Evolutionary conservation across 2,113 vertebrate genomes (phyloP), one percentile per base, ranked within the genome.

Genomic region (Dasyornis broadbenti): DNA sequence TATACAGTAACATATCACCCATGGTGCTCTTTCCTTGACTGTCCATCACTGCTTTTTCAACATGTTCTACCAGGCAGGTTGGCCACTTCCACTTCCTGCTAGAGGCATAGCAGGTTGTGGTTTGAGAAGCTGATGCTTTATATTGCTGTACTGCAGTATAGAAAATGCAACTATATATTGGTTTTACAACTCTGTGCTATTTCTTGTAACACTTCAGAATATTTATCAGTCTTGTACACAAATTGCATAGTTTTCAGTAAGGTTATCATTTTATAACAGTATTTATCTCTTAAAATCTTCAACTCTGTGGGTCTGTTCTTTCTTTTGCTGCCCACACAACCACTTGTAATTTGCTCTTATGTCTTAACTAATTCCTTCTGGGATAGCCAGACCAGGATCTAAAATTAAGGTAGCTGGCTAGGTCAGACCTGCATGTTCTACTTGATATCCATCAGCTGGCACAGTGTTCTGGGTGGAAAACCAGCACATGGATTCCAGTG

Each of bases 131-230:
- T 94, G 33, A 4, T 73, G 7, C 52, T 79, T 84, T 50, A 82
- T 69, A 1, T 57, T 66, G 72, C 78, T 87, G 78, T 88, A 15
- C n/a, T 90, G 72, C 45, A 4, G 61, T 56, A 26, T 59, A 69
- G 80, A 63, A 93, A 90, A 94, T 59, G 71, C 84, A 96, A 5
- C 70, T 88, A 31, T 61, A 86, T 79, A 61, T 92, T 94, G 86
- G 39, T 92, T 76, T 82, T 92, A 94, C 89, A 95, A 22, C 72
- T 92, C 54, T 81, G 47, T 94, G 94, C 90, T 96, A 75, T 94
- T 96, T 94, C 89, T 92, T 90, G 79, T 96, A 95, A 89, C 61
- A 39, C 53, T 88, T 94, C 33, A 35, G 66, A 92, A 82, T 90
- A 91, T 91, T 93, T 95, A 90, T 94, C 88, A 59, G 83, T 73